Percentiles rank a stretch among this genome's conserved stretches.
phyloP scores from a whole-genome alignment of 1,140 invertebrate genomes.

The Cryptotermes secundus region DNA sequence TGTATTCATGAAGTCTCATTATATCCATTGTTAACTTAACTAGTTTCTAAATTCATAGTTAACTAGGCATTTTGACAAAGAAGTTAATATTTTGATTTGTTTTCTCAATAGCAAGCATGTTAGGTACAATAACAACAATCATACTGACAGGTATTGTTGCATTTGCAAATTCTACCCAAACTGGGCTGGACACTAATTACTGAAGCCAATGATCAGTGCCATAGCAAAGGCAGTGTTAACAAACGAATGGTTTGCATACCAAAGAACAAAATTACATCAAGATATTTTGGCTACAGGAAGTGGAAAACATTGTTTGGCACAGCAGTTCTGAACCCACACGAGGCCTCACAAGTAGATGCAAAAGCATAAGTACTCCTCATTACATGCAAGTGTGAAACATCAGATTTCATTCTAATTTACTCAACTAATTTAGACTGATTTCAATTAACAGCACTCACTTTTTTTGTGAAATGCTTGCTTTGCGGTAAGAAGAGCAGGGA shows the following conservation, averaged over 20 bases:
- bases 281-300: not conserved
- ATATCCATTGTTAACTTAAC: not conserved
- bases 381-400: no score
- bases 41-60: not conserved
- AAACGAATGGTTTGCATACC: not conserved
- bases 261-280: not conserved
- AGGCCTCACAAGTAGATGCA: no score
- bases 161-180: not conserved
- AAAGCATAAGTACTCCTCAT: no score
- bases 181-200: not conserved
- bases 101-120: not conserved
- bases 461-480: no score
- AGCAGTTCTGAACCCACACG: no score
- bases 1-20: not conserved
- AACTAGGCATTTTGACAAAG: not conserved
- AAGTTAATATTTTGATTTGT: constrained; percentile 20
- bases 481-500: no score
- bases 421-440: no score
- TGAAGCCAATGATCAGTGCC: not conserved
- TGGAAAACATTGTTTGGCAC: no score
- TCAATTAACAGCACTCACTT: no score
- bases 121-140: not conserved
- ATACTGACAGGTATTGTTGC: not conserved
- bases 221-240: not conserved
- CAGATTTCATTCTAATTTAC: no score